Evolutionary conservation across 1,140 invertebrate genomes (phyloP), one percentile per base, ranked within the genome.

Genomic region (Drosophila pseudoananassae): DNA sequence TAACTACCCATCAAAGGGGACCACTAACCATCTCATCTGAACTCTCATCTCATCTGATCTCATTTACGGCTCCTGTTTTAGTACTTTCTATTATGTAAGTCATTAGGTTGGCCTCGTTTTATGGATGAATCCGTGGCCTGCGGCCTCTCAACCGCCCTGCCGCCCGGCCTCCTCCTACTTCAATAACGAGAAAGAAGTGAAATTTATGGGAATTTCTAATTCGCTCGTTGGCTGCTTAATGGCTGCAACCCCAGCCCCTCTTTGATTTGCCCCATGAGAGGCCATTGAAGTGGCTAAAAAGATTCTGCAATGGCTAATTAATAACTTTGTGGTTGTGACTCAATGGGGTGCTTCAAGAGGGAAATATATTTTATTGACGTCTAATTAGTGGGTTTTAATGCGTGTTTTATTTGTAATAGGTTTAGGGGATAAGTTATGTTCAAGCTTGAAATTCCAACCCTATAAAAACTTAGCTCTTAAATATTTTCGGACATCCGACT

Each of bases 61-160:
- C 68, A 63, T 87, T 85, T 71, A 85, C 74, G 81, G 77, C 77
- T 81, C 36, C 52, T 74, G 65, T 87, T 81, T 87, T 70, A 84
- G 68, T 81, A 64, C 82, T 63, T 55, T 27, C 47, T 50, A 76
- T 84, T 77, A 84, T 77, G 81, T 55, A 52, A 66, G 73, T 81
- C 81, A 81, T 85, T 87, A 85, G 66, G 61, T 56, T 70, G 81
- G 68, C 59, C 53, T 45, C 52, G 40, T 63, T 87, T 87, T 74
- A 77, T 85, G 73, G 70, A 61, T 49, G 43, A 73, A 36, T 36
- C 46, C 56, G 47, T 23, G 45, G 64, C 59, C 49, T 14, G 20
- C 20, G 20, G 20, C 20, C 20, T 20, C 20, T 20, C 20, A 20
- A 0, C 52, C 50, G 4, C 27, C 23, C 46, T 25, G 12, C 49